Evolutionary conservation across 2,888 invertebrate species (phyloP).

Genomic region (Periphyllus acericola): DNA sequence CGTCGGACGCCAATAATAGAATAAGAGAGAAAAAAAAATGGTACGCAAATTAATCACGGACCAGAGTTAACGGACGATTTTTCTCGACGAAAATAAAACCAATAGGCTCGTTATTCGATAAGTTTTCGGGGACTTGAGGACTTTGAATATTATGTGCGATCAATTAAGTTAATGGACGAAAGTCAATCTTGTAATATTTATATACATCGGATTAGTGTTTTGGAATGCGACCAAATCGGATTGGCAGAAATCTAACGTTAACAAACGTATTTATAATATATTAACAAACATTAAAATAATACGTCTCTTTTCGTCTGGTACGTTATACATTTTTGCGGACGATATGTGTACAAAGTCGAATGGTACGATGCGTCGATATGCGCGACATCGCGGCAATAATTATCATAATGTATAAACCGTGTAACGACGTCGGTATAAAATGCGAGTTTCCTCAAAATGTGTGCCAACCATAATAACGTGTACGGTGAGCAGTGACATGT

Average conservation of each 20-base stretch:
- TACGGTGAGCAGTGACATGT: no score
- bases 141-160: neutral
- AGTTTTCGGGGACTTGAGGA: neutral
- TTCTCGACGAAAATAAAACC: neutral
- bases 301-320: no score
- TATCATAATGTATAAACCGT: no score
- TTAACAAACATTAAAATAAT: no score
- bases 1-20: neutral
- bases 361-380: no score
- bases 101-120: neutral
- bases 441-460: no score
- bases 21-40: neutral
- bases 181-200: neutral
- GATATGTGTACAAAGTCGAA: no score
- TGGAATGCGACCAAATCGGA: neutral
- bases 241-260: neutral
- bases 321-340: no score
- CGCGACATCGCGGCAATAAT: no score
- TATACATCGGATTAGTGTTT: neutral
- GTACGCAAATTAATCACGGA: neutral
- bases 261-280: neutral
- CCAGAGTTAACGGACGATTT: neutral
- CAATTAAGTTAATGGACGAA: neutral
- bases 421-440: no score
- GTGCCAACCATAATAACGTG: no score